These are phyloP conservation scores for Aphrophora alni DNA, from an alignment of 2,888 invertebrate species.

Conservation along the genomic window DNA sequence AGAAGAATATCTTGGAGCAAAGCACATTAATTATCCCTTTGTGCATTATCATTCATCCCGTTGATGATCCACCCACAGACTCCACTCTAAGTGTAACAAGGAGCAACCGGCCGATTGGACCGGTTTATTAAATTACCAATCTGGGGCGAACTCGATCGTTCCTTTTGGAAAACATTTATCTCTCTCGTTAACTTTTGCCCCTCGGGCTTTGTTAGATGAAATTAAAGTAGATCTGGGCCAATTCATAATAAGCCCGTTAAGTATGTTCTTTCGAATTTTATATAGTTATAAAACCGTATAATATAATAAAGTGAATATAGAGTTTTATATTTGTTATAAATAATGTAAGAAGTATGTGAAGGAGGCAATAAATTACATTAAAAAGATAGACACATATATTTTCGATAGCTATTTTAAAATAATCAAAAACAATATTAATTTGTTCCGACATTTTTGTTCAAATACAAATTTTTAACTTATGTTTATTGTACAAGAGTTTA, in stretches of 20 bases:
- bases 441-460: no score
- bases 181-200: neutral
- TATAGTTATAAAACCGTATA: no score
- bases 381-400: no score
- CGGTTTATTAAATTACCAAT: conserved; percentile 6
- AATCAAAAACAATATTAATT: no score
- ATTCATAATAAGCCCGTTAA: neutral
- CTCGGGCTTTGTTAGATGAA: neutral
- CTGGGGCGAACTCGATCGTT: neutral
- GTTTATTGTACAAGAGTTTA: no score
- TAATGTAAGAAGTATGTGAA: no score
- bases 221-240: neutral
- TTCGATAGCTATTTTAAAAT: no score
- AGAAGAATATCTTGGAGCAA: neutral
- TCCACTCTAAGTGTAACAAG: neutral
- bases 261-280: no score
- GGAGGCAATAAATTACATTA: no score
- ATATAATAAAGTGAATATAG: no score
- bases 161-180: neutral
- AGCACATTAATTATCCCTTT: neutral
- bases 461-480: no score
- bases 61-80: neutral
- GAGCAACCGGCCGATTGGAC: neutral
- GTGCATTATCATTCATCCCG: neutral
- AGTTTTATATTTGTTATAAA: no score